These are phyloP conservation scores for Camelus dromedarius DNA, from an alignment of 2,113 vertebrate species.

Conservation along the genomic window DNA sequence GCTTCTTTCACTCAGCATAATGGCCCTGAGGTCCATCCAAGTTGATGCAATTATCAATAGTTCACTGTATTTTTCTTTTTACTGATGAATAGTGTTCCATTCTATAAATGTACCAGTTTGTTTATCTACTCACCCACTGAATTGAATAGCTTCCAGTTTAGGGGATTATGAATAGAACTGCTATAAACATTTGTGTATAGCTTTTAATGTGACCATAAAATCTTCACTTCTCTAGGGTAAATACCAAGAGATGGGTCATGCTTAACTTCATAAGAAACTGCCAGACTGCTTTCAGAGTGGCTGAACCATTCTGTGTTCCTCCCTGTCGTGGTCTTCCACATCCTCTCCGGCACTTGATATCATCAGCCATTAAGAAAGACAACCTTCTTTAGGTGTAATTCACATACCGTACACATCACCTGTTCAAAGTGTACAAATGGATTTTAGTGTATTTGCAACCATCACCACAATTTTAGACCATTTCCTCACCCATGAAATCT, in stretches of 20 bases:
- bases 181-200: not conserved
- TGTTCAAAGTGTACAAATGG: not conserved
- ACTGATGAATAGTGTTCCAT: not conserved
- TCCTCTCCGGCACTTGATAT: not conserved
- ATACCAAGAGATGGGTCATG: not conserved
- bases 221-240: conserved; percentile 15
- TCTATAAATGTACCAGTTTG: not conserved
- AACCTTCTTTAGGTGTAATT: not conserved
- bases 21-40: not conserved
- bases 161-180: not conserved
- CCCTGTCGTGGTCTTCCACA: not conserved
- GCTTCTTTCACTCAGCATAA: conserved; percentile 16
- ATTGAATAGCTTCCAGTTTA: not conserved
- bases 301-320: not conserved
- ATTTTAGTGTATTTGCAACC: not conserved
- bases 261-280: not conserved
- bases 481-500: not conserved
- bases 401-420: not conserved
- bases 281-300: not conserved
- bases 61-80: not conserved
- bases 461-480: not conserved
- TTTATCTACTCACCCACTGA: not conserved
- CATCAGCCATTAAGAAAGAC: not conserved
- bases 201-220: not conserved
- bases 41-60: not conserved